Percentiles rank a stretch among this genome's conserved stretches.
These are phyloP conservation scores for Liasis olivaceus DNA, from an alignment of 2,797 vertebrate genomes.

Conservation along the genomic window DNA sequence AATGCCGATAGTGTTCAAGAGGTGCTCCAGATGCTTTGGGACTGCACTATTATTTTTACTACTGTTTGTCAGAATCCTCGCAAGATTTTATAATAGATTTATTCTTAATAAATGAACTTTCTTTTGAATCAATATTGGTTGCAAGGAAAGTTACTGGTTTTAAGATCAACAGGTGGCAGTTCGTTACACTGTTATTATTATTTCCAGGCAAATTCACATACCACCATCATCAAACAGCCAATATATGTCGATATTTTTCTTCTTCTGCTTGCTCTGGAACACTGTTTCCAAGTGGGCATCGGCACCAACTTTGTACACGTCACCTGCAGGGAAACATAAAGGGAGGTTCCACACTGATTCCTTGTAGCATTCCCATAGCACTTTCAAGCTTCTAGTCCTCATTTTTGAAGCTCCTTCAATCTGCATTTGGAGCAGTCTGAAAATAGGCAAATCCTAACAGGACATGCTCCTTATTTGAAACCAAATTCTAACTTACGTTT, in stretches of 20 bases:
- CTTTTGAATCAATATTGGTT: no score
- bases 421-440: not conserved
- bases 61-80: no score
- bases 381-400: not conserved
- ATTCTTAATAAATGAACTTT: no score
- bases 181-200: not conserved
- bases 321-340: conserved; percentile 22
- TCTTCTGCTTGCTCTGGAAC: conserved; percentile 78
- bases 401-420: not conserved
- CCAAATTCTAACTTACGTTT: conserved; percentile 10
- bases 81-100: no score
- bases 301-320: conserved; percentile 33
- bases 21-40: no score
- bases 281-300: conserved; percentile 66
- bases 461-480: not conserved
- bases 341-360: not conserved
- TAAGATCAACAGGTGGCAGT: no score
- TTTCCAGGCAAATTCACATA: conserved; percentile 34
- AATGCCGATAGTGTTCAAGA: no score
- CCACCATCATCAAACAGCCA: conserved; percentile 82
- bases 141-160: no score
- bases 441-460: not conserved
- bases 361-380: no score
- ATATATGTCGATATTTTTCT: conserved; percentile 78
- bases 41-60: no score